Base-by-base conservation (phyloP, 2,113 vertebrate species). In the Oplegnathus fasciatus region DNA sequence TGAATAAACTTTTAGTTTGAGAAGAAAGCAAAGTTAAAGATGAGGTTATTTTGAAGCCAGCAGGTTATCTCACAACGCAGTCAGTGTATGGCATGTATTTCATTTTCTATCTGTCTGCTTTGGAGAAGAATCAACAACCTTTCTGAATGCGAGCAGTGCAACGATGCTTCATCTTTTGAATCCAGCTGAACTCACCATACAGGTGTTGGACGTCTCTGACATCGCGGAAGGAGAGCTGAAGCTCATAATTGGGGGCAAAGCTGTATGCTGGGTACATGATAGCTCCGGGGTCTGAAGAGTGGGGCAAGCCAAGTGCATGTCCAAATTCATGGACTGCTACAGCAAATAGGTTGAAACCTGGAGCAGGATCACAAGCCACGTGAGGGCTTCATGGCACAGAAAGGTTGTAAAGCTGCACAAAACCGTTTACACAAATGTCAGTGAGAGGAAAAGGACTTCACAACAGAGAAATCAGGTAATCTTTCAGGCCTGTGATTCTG, bases 251-350 rank as follows among this genome's bases (percentile, higher is more conserved):
- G 9, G 95, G 84, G 40, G 48, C 82, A 71, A 88, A 81, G 61
- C 84, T 94, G 80, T 97, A 97, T 15, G 94, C 1, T 15, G 96
- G 96, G 71, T 91, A 96, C 96, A 97, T 97, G 66, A 97, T 30
- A 14, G 95, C 94, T 5, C 94, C 91, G 6, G 82, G 46, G 22
- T 97, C 81, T 5, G 80, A 30, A 0, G 96, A 96, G 90, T 97
- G 96, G 4, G 17, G 48, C 52, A 97, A 95, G 52, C 96, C 97
- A 50, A 97, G 84, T 13, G 96, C 96, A 34, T 97, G 96, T 13
- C 96, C 96, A 88, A 97, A 93, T 78, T 97, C 96, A 88, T 96
- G 96, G 28, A 92, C 94, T 15, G 96, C 95, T 68, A 96, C 95
- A 30, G 93, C 89, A 73, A 96, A 94, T 14, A 97, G 61, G 64